phyloP scores from a whole-genome alignment of 2,888 invertebrate genomes.

The Blastobasis adustella region DNA sequence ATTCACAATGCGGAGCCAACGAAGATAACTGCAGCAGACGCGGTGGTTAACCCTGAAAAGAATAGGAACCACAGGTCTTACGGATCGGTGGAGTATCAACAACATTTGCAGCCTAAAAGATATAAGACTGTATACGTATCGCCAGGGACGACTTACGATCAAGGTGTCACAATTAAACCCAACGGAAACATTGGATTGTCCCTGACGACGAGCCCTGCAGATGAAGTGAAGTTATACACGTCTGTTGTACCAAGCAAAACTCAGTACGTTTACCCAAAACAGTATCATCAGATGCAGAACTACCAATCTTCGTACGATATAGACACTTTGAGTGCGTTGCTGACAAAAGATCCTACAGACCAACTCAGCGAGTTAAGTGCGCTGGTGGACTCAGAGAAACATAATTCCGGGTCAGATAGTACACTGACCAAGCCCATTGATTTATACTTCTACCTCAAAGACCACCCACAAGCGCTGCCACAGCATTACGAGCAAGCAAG shows the following conservation, averaged over 20 bases:
- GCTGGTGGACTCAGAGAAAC: conserved; percentile 37
- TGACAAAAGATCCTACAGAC: conserved; percentile 61
- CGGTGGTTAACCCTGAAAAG: conserved; percentile 10
- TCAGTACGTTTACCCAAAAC: conserved; percentile 47
- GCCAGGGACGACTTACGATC: conserved; percentile 42
- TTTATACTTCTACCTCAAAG: conserved; percentile 52
- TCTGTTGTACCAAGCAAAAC: conserved; percentile 40
- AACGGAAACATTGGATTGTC: conserved; percentile 46
- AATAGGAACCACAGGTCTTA: conserved; percentile 60
- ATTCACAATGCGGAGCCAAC: conserved; percentile 11
- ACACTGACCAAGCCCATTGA: conserved; percentile 45
- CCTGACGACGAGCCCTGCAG: conserved; percentile 19
- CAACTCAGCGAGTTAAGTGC: conserved; percentile 67
- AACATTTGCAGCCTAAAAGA: conserved; percentile 35
- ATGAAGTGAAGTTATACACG: conserved; percentile 34
- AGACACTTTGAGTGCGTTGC: conserved; percentile 53
- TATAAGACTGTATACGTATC: conserved; percentile 40
- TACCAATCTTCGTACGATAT: conserved; percentile 55
- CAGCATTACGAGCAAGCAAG: conserved; percentile 30
- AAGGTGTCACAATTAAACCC: conserved; percentile 59
- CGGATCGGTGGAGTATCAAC: conserved; percentile 44
- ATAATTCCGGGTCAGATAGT: conserved; percentile 18
- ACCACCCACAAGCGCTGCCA: conserved; percentile 23
- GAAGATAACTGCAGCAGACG: conserved; percentile 38
- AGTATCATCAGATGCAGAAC: conserved; percentile 41